These are phyloP conservation scores for Tubulanus polymorphus DNA, from an alignment of 2,888 invertebrate genomes.

Conservation along the genomic window DNA sequence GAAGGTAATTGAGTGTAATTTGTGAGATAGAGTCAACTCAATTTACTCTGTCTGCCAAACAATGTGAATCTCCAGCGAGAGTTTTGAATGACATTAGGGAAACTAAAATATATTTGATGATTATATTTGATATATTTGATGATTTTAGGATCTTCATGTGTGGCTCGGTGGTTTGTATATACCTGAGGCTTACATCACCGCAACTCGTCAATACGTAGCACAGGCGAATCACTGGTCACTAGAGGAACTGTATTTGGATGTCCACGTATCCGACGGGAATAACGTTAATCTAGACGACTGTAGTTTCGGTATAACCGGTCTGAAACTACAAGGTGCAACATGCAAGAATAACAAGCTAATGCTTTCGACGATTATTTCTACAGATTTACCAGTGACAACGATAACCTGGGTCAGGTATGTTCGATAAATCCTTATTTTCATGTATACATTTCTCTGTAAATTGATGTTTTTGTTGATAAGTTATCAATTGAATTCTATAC, in stretches of 20 bases:
- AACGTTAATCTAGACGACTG: conserved; percentile 51
- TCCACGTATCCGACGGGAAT: conserved; percentile 58
- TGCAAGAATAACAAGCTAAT: conserved; percentile 85
- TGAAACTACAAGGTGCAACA: conserved; percentile 94
- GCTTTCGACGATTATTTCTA: conserved; percentile 90
- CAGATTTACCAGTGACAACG: conserved; percentile 83
- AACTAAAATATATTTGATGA: too few relatives aligned
- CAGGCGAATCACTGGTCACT: conserved; percentile 74
- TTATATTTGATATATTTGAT: too few relatives aligned
- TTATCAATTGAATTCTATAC: too few relatives aligned
- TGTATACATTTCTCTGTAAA: too few relatives aligned
- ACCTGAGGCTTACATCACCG: conserved; percentile 98
- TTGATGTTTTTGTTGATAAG: too few relatives aligned
- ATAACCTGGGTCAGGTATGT: conserved; percentile 78
- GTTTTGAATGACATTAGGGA: too few relatives aligned
- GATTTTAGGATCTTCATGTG: conserved; percentile 76
- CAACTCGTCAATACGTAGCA: conserved; percentile 96
- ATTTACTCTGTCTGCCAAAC: too few relatives aligned
- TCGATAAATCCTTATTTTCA: too few relatives aligned
- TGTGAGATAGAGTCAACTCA: too few relatives aligned
- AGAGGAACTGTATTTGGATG: conserved; percentile 88
- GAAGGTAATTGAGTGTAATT: conserved; percentile 69
- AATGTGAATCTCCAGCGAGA: too few relatives aligned
- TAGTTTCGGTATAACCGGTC: conserved; percentile 61
- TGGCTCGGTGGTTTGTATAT: conserved; percentile 98